Base-by-base conservation (phyloP, 2,888 invertebrate species). In the Onthophagus sagittarius region DNA sequence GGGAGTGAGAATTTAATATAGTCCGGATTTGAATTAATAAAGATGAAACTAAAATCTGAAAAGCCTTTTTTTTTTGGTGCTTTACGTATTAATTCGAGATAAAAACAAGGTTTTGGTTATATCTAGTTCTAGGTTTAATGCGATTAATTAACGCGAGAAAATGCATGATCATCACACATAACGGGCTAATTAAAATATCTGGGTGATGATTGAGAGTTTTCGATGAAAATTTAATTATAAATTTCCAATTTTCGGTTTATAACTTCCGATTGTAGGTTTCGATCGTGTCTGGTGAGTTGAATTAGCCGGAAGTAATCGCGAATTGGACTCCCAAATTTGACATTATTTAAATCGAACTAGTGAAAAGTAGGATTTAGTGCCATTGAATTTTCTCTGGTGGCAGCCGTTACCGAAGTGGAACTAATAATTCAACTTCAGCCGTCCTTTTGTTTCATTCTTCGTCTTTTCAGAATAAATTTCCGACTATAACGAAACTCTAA, bases 251-350 rank as follows among this genome's bases (percentile, higher is more conserved):
- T 23, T 23, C 23, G 23, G 23, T 23, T 23, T 23, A 23, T 23
- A 23, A 23, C 23, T 23, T 23, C 39, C 39, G 11, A 7, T 53
- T 11, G 39, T 11, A 11, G 39, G 9, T 53, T 53, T 11, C 39
- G 39, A 53, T 67, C 31, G 23, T 23, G 31, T 67, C 67, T 31
- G n/a, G 31, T 31, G 23, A 32, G 67, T 67, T 13, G 67, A 67
- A 67, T 67, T 67, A 67, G 32, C 67, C 15, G 67, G 67, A 67
- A 67, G 67, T 67, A 23, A 67, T 67, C 67, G 23, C n/a, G 67
- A 67, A 67, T 67, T 23, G 32, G 67, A 67, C 23, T 67, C n/a
- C 31, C 67, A 67, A 67, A 67, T 67, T 32, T 23, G 67, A 67
- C 32, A 67, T 67, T 67, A 67, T 67, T 67, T 67, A 67, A 67